Percentiles rank a stretch among this genome's conserved stretches.
Conservation (phyloP, 1,140 invertebrate species). For the Bombus picipes region DNA sequence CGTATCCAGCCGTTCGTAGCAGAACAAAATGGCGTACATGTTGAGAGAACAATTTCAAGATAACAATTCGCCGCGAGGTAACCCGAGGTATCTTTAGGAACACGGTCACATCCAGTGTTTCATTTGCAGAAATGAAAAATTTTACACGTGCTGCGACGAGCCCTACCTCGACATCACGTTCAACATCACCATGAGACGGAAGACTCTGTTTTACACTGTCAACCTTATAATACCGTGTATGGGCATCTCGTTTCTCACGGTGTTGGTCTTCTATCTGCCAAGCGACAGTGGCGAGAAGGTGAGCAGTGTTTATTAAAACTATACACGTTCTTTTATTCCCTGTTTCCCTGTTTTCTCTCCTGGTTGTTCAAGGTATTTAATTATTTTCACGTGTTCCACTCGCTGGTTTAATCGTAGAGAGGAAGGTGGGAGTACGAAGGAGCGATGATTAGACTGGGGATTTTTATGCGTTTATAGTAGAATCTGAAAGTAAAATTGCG, state of each 20-base stretch:
- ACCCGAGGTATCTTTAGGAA: too few relatives aligned
- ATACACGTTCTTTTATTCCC: neutral
- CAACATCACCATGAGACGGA: slow-evolving; percentile 98
- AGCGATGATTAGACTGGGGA: too few relatives aligned
- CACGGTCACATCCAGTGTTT: slow-evolving; percentile 11
- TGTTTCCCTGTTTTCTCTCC: neutral
- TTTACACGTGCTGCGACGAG: slow-evolving; percentile 98
- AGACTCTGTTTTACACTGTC: slow-evolving; percentile 98
- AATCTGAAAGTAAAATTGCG: too few relatives aligned
- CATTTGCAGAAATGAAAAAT: slow-evolving; percentile 92
- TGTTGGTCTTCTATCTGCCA: slow-evolving; percentile 99
- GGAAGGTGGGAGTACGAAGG: too few relatives aligned
- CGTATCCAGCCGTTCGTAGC: neutral
- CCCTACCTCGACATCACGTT: slow-evolving; percentile 99
- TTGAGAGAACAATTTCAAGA: too few relatives aligned
- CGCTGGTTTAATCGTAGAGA: neutral
- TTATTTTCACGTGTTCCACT: neutral
- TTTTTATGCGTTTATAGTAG: too few relatives aligned
- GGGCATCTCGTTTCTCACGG: slow-evolving; percentile 98
- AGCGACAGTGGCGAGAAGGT: slow-evolving; percentile 99
- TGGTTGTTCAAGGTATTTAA: neutral
- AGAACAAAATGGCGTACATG: too few relatives aligned
- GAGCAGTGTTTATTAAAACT: slow-evolving; percentile 65
- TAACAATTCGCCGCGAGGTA: too few relatives aligned
- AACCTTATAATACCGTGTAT: slow-evolving; percentile 99